These are phyloP conservation scores for Phaonia tiefii DNA, from an alignment of 2,888 invertebrate genomes.

Conservation along the genomic window DNA sequence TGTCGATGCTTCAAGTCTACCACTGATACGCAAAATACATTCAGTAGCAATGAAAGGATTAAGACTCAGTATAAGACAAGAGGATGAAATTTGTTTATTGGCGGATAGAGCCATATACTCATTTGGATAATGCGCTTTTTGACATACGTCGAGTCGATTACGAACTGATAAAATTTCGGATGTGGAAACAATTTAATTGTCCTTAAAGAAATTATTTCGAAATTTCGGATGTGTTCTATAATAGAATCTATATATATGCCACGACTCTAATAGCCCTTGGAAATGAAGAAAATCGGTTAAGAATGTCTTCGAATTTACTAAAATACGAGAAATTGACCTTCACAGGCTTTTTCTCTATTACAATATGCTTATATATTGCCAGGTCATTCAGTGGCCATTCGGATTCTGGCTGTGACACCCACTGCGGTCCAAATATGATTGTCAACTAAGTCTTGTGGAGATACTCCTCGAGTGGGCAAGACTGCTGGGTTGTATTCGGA, in stretches of 20 bases:
- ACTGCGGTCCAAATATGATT: not conserved
- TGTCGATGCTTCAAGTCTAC: not conserved
- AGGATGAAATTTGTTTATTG: constrained; percentile 23
- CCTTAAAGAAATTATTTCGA: not conserved
- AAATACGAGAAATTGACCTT: not conserved
- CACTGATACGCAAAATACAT: not conserved
- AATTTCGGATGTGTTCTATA: not conserved
- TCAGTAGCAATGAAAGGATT: constrained; percentile 31
- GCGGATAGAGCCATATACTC: not conserved
- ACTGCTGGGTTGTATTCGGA: not conserved
- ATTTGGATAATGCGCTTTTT: not conserved
- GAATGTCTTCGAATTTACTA: not conserved
- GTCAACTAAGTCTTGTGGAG: not conserved
- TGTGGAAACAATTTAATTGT: not conserved
- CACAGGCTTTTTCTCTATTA: not conserved
- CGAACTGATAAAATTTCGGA: not conserved
- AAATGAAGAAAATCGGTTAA: constrained; percentile 23
- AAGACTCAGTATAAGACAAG: too few relatives aligned
- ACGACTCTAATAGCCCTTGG: constrained; percentile 17
- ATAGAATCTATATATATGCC: constrained; percentile 9
- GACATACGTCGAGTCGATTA: not conserved
- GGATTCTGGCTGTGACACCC: not conserved
- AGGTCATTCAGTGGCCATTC: not conserved
- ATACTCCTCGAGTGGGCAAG: not conserved
- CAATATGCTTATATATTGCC: not conserved